These are phyloP conservation scores for Neocrepidodera transversa DNA, from an alignment of 2,888 invertebrate genomes.

Conservation along the genomic window DNA sequence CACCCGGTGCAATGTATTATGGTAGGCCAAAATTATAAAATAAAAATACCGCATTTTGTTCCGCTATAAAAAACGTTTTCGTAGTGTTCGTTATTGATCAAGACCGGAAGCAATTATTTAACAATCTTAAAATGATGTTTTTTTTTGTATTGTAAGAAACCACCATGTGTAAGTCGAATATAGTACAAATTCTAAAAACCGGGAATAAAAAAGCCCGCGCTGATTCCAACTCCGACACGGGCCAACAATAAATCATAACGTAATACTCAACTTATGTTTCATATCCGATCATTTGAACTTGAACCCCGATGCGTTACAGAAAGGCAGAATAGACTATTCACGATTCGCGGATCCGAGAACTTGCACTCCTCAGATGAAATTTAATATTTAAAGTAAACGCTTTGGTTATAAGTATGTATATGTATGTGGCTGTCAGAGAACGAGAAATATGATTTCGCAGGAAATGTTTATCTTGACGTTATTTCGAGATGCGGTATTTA, in stretches of 20 bases:
- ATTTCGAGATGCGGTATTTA: conserved; percentile 17
- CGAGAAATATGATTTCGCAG: conserved; percentile 30
- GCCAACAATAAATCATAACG: conserved; percentile 38
- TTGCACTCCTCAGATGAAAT: conserved; percentile 26
- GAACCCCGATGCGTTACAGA: conserved; percentile 32
- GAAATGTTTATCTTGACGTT: conserved; percentile 28
- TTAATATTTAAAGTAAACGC: conserved; percentile 37
- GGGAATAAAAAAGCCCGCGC: not conserved
- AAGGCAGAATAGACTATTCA: conserved; percentile 31
- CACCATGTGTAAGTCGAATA: not conserved
- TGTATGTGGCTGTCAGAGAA: conserved; percentile 25
- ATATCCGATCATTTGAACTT: conserved; percentile 40
- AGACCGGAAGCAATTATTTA: no score
- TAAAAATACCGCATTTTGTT: no score
- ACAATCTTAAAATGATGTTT: no score
- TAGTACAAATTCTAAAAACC: not conserved
- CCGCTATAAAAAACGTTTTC: no score
- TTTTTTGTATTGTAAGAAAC: no score
- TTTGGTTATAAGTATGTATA: conserved; percentile 7
- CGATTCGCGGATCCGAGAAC: not conserved
- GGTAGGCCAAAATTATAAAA: no score
- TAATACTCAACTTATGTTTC: conserved; percentile 41
- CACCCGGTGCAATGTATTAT: no score
- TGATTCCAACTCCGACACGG: conserved; percentile 26
- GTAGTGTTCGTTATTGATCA: no score